These are phyloP conservation scores for Amphimedon queenslandica DNA, from an alignment of 37 sponge, comb jelly and placozoan genomes.

Conservation along the genomic window DNA sequence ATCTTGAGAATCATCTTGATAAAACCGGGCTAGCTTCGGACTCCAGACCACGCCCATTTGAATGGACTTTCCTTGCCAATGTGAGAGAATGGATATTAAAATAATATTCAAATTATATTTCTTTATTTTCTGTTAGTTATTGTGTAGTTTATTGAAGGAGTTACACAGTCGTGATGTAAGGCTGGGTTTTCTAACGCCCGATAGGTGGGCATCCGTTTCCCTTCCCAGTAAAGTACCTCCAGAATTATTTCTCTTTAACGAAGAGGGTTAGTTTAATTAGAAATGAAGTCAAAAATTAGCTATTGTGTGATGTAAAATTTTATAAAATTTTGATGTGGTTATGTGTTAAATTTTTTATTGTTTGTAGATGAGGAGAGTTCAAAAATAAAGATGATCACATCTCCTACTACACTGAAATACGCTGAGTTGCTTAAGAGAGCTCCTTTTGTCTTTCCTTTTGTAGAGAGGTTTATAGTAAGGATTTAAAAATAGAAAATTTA, in stretches of 20 bases:
- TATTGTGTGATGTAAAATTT: no score
- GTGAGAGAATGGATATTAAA: background rate
- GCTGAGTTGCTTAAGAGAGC: conserved; percentile 48
- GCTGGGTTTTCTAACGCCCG: background rate
- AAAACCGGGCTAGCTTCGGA: background rate
- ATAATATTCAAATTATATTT: background rate
- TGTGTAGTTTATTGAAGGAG: background rate
- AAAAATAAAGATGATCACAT: no score
- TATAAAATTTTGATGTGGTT: no score
- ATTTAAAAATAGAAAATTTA: no score
- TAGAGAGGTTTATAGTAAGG: conserved; percentile 58
- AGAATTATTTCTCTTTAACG: background rate
- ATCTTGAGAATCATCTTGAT: conserved; percentile 31
- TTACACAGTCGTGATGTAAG: background rate
- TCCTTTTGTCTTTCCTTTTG: conserved; percentile 77
- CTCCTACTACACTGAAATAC: conserved; percentile 15
- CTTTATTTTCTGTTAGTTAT: background rate
- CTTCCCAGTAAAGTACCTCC: background rate
- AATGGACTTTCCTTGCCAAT: background rate
- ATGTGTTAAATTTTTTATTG: no score
- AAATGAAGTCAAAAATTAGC: no score
- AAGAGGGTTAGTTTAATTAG: background rate
- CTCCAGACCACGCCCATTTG: background rate
- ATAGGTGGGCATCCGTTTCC: background rate
- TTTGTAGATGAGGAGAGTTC: no score